A percentile compares a stretch with the other conserved stretches of the same genome.
Evolutionary conservation across 2,113 vertebrate species (phyloP).

Genomic region (Podarcis muralis): DNA sequence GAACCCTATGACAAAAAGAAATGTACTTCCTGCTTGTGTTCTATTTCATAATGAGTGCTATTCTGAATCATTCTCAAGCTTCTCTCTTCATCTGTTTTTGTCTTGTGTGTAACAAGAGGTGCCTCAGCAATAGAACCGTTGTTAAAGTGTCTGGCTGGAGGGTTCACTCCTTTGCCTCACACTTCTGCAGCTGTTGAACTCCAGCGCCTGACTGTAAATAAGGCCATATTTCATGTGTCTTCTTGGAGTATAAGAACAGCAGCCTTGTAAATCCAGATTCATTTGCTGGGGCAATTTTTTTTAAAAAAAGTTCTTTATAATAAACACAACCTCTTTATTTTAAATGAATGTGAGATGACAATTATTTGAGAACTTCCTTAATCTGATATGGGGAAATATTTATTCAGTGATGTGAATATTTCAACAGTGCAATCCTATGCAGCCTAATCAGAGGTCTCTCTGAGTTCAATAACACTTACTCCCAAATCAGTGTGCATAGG

Average conservation of each 20-base stretch:
- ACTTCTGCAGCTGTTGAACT: conserved; percentile 45
- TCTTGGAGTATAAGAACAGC: conserved; percentile 54
- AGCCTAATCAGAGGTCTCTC: neutral
- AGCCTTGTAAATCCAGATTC: conserved; percentile 53
- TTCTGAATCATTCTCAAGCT: conserved; percentile 58
- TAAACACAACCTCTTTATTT: conserved; percentile 56
- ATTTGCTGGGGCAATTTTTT: conserved; percentile 57
- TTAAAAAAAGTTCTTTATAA: conserved; percentile 62
- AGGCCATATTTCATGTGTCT: conserved; percentile 41
- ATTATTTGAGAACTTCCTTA: conserved; percentile 51
- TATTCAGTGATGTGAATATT: conserved; percentile 38
- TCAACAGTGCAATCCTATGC: conserved; percentile 34
- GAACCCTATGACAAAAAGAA: conserved; percentile 58
- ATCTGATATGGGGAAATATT: conserved; percentile 43
- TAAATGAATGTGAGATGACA: conserved; percentile 48
- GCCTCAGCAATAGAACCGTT: conserved; percentile 53
- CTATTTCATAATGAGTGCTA: conserved; percentile 55
- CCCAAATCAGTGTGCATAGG: neutral
- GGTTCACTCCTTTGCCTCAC: conserved; percentile 60
- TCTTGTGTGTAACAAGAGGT: conserved; percentile 60
- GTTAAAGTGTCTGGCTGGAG: conserved; percentile 56
- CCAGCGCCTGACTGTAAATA: conserved; percentile 55
- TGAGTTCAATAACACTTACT: neutral
- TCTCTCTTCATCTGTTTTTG: conserved; percentile 67
- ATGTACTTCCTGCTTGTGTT: conserved; percentile 55